Evolutionary conservation across 2,888 invertebrate genomes (phyloP).

Genomic region (Periphyllus acericola): DNA sequence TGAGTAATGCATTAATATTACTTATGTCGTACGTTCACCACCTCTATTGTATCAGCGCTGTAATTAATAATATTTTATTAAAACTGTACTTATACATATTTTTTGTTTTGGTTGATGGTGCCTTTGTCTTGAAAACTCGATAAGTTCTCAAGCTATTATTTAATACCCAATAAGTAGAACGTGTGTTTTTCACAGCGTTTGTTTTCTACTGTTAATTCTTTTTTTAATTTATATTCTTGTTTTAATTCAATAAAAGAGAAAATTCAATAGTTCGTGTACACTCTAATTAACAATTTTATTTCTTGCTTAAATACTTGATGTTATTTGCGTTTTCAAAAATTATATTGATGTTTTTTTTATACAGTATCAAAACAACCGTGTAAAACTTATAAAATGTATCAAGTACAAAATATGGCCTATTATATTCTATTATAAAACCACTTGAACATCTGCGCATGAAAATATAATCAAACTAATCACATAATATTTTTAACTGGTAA

Average conservation of each 20-base stretch:
- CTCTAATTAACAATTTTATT: conserved; percentile 40
- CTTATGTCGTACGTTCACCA: too few species aligned
- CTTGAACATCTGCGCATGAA: neutral
- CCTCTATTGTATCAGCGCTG: too few species aligned
- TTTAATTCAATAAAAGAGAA: conserved; percentile 9
- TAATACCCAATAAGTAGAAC: neutral
- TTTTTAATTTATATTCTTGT: neutral
- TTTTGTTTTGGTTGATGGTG: too few species aligned
- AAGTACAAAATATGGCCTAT: neutral
- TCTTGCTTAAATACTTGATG: neutral
- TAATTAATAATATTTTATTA: too few species aligned
- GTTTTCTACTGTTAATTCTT: neutral
- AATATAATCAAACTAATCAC: neutral
- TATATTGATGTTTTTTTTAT: neutral
- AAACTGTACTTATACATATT: too few species aligned
- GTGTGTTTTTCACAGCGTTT: neutral
- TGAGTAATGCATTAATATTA: too few species aligned
- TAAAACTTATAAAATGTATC: neutral
- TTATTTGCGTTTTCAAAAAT: neutral
- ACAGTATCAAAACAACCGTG: neutral
- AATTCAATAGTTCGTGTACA: conserved; percentile 8
- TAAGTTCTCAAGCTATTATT: neutral
- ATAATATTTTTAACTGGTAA: neutral
- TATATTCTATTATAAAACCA: neutral
- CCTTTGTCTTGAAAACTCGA: neutral